Base-by-base conservation (phyloP, 2,797 vertebrate genomes). In the Bradypodion ventrale region DNA sequence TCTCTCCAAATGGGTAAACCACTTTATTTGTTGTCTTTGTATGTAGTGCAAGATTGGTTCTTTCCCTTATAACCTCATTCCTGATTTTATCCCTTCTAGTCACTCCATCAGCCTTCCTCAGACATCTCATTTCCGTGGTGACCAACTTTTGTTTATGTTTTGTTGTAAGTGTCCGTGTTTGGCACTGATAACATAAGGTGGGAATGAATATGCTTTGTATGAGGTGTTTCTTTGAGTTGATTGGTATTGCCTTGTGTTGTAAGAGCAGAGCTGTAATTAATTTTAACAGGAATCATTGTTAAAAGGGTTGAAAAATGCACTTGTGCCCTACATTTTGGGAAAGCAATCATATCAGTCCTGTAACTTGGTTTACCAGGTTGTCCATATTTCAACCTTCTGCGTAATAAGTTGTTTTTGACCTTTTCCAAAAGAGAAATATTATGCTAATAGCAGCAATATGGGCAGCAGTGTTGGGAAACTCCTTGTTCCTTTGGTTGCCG, bases 401-500 rank as follows among this genome's bases (percentile, higher is more conserved):
- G 32, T 88, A 85, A 75, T 66, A 60, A 91, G 84, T 69, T 79
- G 91, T 86, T 93, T 89, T 66, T 92, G 73, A 84, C 82, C 9
- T 42, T 27, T 63, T 85, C 21, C 29, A 84, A 42, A 70, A 70
- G 25, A 19, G 87, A 32, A 89, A 80, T 72, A 82, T 83, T 63
- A 73, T 73, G 85, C 88, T 68, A 89, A 84, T 23, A 89, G 77
- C 10, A 75, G 49, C 46, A 90, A 88, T 75, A 83, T 42, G 78
- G 77, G 37, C 85, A 84, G 40, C 73, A 40, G n/a, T 35, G 89
- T 35, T 0, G 4, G 90, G 79, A 88, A 92, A 86, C 46, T 89
- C 85, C 23, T 65, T 89, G 65, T 49, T 91, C 85, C 40, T 76
- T 82, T 93, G 89, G 90, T 86, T 89, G 84, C 88, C n/a, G n/a